Conservation (phyloP, 1,140 invertebrate genomes). For the Chelonus insularis region DNA sequence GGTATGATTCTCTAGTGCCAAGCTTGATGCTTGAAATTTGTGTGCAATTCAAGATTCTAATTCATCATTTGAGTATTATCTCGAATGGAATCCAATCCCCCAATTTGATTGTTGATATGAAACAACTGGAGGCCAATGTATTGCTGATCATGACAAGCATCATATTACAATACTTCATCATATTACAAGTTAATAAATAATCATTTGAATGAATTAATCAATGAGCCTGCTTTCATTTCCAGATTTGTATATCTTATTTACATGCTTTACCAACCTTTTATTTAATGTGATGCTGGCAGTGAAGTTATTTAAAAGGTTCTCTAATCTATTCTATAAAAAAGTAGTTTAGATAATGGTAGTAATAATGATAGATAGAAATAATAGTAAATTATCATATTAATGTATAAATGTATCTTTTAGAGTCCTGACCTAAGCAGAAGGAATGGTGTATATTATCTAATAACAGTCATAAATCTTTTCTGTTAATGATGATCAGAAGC, state of each 20-base stretch:
- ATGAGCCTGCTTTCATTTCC: constrained; percentile 1
- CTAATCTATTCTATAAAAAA: too few species aligned
- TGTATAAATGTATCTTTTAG: too few species aligned
- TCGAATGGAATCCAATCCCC: not conserved
- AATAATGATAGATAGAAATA: too few species aligned
- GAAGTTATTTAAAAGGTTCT: not conserved
- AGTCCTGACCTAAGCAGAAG: too few species aligned
- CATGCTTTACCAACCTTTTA: constrained; percentile 12
- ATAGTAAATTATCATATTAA: too few species aligned
- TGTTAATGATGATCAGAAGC: constrained; percentile 4
- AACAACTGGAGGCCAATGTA: too few species aligned
- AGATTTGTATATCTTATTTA: constrained; percentile 3
- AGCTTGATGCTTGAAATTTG: constrained; percentile 19
- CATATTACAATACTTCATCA: constrained; percentile 9
- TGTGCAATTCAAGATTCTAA: constrained; percentile 12
- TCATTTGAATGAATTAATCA: too few species aligned
- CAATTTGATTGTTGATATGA: not conserved
- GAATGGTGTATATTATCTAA: too few species aligned
- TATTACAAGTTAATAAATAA: too few species aligned
- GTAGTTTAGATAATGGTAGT: too few species aligned
- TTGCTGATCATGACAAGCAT: not conserved
- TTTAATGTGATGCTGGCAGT: not conserved
- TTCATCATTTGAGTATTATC: constrained; percentile 1
- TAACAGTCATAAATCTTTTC: not conserved
- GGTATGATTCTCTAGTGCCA: constrained; percentile 11